These are phyloP conservation scores for Cyanoramphus novaezelandiae DNA, from an alignment of 2,113 vertebrate genomes.

Conservation along the genomic window DNA sequence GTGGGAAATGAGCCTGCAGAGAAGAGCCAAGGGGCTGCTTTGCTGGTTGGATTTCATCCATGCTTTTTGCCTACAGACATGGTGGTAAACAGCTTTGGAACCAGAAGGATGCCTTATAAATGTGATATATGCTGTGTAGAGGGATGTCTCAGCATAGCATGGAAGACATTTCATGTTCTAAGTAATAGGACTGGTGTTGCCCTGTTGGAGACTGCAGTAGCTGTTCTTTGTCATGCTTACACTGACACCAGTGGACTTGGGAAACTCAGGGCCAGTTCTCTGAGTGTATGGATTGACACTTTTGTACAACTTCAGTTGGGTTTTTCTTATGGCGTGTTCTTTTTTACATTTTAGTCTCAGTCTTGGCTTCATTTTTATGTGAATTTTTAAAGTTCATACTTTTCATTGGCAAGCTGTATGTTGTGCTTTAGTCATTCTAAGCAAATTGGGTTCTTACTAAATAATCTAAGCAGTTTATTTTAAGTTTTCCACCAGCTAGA, in stretches of 20 bases:
- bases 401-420: neutral
- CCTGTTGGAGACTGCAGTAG: neutral
- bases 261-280: neutral
- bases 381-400: neutral
- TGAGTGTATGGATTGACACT: fast-evolving
- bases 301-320: fast-evolving
- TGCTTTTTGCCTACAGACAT: neutral
- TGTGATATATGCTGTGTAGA: neutral
- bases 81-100: neutral
- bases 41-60: neutral
- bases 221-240: neutral
- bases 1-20: neutral
- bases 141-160: neutral
- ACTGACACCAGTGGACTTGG: neutral
- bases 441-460: slow-evolving; percentile 39
- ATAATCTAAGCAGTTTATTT: slow-evolving; percentile 44
- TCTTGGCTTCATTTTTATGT: neutral
- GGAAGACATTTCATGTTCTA: neutral
- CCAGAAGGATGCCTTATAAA: neutral
- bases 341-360: neutral
- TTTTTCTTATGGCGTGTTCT: neutral
- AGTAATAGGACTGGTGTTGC: neutral
- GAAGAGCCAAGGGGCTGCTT: neutral
- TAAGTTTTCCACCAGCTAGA: neutral
- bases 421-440: slow-evolving; percentile 5